These are phyloP conservation scores for Megamerina dolium DNA, from an alignment of 2,888 invertebrate species.

Conservation along the genomic window DNA sequence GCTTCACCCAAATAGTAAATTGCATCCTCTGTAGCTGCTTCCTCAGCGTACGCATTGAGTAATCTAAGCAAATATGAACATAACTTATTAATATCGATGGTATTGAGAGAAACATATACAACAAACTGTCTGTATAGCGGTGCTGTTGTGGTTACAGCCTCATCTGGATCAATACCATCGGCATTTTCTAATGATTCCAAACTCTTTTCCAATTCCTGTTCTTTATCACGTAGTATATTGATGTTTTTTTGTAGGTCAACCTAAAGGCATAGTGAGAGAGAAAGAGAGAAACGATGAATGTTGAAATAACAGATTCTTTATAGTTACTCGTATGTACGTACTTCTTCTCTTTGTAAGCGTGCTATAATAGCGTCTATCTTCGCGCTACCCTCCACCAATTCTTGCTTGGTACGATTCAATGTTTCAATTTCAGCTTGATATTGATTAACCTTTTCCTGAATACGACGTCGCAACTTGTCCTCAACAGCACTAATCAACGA, in stretches of 20 bases:
- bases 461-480: slow-evolving; percentile 80
- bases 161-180: slow-evolving; percentile 86
- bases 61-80: slow-evolving; percentile 54
- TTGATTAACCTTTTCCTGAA: slow-evolving; percentile 86
- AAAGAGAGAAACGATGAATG: no score
- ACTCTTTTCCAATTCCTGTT: slow-evolving; percentile 76
- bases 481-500: slow-evolving; percentile 92
- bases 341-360: slow-evolving; percentile 69
- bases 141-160: slow-evolving; percentile 93
- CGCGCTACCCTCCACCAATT: slow-evolving; percentile 75
- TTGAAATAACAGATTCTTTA: slow-evolving; percentile 4
- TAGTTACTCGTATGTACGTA: no score
- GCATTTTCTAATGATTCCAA: slow-evolving; percentile 70
- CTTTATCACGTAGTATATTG: slow-evolving; percentile 75
- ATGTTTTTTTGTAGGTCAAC: slow-evolving; percentile 80
- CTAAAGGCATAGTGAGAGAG: slow-evolving; percentile 40
- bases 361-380: slow-evolving; percentile 74
- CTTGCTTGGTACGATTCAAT: slow-evolving; percentile 77
- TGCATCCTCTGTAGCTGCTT: slow-evolving; percentile 96
- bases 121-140: slow-evolving; percentile 90
- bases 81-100: not conserved
- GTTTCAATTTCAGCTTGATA: slow-evolving; percentile 89
- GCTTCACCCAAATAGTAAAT: slow-evolving; percentile 98
- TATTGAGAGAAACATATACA: slow-evolving; percentile 2
- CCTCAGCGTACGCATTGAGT: slow-evolving; percentile 91